These are phyloP conservation scores for Metridium senile DNA, from an alignment of 92 coral and sea anemone genomes.

Conservation along the genomic window DNA sequence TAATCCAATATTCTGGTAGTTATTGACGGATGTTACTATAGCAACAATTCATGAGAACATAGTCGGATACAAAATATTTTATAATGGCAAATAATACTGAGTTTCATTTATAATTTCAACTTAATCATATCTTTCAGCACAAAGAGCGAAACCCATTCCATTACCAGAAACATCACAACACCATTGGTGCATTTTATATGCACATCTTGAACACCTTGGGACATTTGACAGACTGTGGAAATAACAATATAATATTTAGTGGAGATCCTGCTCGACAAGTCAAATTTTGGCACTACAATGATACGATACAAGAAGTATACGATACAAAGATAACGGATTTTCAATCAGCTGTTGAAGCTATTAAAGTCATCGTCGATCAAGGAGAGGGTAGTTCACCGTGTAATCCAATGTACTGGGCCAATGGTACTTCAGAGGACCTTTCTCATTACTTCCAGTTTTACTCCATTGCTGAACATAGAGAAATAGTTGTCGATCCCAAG, in stretches of 20 bases:
- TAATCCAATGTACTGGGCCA: slow-evolving; percentile 62
- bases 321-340: slow-evolving; percentile 20
- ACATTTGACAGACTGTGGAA: slow-evolving; percentile 51
- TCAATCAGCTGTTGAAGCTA: slow-evolving; percentile 60
- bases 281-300: background rate
- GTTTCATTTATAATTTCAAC: no score
- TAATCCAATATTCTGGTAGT: no score
- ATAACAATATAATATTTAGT: slow-evolving; percentile 36
- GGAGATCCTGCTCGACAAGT: slow-evolving; percentile 33
- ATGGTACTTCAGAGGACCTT: slow-evolving; percentile 38
- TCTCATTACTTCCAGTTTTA: slow-evolving; percentile 74
- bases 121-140: no score
- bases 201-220: slow-evolving; percentile 40
- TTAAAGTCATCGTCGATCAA: slow-evolving; percentile 57
- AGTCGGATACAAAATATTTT: no score
- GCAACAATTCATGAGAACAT: no score
- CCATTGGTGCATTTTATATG: slow-evolving; percentile 53
- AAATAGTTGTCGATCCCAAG: no score
- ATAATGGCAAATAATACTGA: no score
- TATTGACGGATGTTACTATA: no score
- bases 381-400: slow-evolving; percentile 81
- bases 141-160: no score
- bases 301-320: background rate
- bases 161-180: slow-evolving; percentile 38
- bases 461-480: slow-evolving; percentile 58